phyloP scores from a whole-genome alignment of 2,113 vertebrate genomes.

The Chauna torquata region DNA sequence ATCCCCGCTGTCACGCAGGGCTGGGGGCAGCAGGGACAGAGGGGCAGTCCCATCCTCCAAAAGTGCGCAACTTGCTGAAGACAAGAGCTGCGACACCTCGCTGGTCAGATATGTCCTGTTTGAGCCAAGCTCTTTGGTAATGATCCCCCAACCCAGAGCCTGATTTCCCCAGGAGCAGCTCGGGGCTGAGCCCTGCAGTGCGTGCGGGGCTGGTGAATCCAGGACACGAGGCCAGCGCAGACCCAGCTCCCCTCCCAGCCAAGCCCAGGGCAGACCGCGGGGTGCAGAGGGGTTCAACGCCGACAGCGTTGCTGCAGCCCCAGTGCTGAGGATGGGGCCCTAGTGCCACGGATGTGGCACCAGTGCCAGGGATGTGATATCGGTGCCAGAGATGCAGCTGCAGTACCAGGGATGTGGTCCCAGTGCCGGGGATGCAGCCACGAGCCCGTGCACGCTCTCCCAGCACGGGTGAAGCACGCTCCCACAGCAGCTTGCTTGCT shows the following conservation, averaged over 20 bases:
- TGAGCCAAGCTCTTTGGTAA: background rate
- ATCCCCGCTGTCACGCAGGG: fast-evolving
- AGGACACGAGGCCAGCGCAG: background rate
- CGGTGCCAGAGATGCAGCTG: too few species aligned
- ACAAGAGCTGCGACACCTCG: background rate
- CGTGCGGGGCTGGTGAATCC: background rate
- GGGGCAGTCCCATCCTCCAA: background rate
- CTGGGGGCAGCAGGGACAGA: background rate
- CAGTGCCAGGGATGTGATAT: too few species aligned
- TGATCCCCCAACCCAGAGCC: fast-evolving
- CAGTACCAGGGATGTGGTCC: too few species aligned
- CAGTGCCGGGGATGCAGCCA: too few species aligned
- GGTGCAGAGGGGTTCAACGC: background rate
- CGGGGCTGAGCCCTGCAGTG: background rate
- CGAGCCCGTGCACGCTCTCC: too few species aligned
- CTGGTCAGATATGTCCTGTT: background rate
- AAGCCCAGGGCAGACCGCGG: too few species aligned
- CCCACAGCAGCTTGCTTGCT: too few species aligned
- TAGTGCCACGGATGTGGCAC: background rate
- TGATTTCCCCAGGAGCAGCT: background rate
- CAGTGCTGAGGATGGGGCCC: too few species aligned
- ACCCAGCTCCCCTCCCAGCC: background rate
- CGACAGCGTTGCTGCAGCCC: background rate
- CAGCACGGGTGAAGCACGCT: too few species aligned
- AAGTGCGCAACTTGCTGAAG: too few species aligned